Conservation (phyloP, 35 echinoderm and acorn worm genomes). For the Diadema setosum region DNA sequence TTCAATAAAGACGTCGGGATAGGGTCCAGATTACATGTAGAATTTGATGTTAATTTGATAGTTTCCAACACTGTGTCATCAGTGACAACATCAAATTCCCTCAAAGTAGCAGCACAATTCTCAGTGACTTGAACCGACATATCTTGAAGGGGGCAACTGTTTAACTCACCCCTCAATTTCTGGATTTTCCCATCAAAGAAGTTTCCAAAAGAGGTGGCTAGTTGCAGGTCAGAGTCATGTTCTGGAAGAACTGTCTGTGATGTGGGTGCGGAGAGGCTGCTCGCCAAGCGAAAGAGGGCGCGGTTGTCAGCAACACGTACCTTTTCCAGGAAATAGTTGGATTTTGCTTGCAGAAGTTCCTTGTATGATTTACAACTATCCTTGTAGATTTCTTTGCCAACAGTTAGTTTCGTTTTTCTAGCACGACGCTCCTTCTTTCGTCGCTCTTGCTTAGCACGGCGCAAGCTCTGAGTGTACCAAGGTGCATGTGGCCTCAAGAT, state of each 20-base stretch:
- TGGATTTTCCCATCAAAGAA: too few relatives aligned
- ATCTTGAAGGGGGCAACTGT: too few relatives aligned
- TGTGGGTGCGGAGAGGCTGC: background rate
- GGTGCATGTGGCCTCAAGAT: slow-evolving; percentile 15
- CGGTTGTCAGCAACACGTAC: background rate
- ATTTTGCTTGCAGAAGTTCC: background rate
- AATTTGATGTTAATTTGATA: too few relatives aligned
- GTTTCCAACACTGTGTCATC: too few relatives aligned
- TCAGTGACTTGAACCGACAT: too few relatives aligned
- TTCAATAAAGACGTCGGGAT: too few relatives aligned
- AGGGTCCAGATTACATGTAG: too few relatives aligned
- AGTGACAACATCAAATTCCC: background rate
- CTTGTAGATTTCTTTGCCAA: background rate
- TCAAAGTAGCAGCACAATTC: too few relatives aligned
- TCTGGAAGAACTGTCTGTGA: background rate
- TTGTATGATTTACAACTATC: background rate
- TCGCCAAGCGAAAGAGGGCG: background rate
- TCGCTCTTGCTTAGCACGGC: background rate
- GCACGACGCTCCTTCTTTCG: background rate
- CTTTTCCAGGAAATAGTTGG: background rate
- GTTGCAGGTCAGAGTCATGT: background rate
- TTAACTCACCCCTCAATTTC: too few relatives aligned
- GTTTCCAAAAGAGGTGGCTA: too few relatives aligned
- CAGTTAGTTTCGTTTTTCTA: background rate
- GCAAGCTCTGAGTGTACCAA: background rate